Evolutionary conservation across 2,113 vertebrate genomes (phyloP), one percentile per base, ranked within the genome.

Genomic region (Planiliza haematocheilus): DNA sequence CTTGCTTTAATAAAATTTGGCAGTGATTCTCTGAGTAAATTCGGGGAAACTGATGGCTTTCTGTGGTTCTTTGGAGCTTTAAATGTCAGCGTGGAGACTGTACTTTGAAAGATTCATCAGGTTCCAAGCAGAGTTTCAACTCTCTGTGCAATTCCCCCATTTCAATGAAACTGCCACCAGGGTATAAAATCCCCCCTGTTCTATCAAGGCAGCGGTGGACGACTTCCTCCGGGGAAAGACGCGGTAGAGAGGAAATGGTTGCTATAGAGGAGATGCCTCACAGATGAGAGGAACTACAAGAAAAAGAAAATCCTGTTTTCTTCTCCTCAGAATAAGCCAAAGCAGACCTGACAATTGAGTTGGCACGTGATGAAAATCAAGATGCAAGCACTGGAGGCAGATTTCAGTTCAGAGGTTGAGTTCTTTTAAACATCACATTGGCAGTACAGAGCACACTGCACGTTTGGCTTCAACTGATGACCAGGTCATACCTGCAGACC

Each of bases 201-300:
- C 49, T 60, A 55, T 63, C 34, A 13, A 18, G 8, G 39, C 57
- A 69, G 7, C 36, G 61, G 59, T 16, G 8, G 45, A 79, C 51
- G 45, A 51, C 4, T 57, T 67, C 43, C 82, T 85, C 57, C 45
- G 43, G 63, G 67, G 65, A 77, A 70, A 70, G 48, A 46, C 7
- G 49, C 18, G 73, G 46, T 42, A 51, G n/a, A 73, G 48, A 82
- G 24, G 30, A 77, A 77, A 38, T 36, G 21, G 16, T 9, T 36
- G 51, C 41, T 69, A 39, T 8, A 56, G 30, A 68, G 17, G n/a
- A 46, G 56, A 75, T 50, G 39, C 77, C 45, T 50, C 20, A 56
- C 45, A 57, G 43, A 61, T 55, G 58, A 66, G 51, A 76, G 56
- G 46, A 20, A 59, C 60, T 55, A 49, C 53, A 69, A 59, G 13